phyloP scores from a whole-genome alignment of 1,140 invertebrate genomes.

The Brachionus asplanchnoidis region DNA sequence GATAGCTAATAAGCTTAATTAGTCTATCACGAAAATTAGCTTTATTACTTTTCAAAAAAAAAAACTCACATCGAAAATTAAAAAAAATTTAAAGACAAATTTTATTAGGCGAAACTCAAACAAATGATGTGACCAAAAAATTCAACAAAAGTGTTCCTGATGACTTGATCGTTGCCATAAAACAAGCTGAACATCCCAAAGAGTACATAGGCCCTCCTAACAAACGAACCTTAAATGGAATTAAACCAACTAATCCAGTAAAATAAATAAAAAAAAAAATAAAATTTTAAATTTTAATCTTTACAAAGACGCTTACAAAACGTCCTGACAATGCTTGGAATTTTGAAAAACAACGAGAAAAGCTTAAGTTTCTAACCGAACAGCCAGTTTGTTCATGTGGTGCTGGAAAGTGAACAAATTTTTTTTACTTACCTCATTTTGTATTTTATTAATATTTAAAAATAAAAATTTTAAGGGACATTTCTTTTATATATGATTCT shows the following conservation, averaged over 20 bases:
- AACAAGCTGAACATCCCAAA: conserved; percentile 48
- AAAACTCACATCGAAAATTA: not conserved
- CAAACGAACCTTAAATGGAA: conserved; percentile 42
- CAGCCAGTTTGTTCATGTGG: conserved; percentile 55
- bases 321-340: conserved; percentile 54
- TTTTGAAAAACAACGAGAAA: conserved; percentile 49
- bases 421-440: not conserved
- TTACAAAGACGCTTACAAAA: not conserved
- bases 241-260: conserved; percentile 1
- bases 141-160: conserved; percentile 45
- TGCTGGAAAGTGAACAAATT: conserved; percentile 51
- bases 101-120: not conserved
- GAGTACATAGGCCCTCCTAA: conserved; percentile 51
- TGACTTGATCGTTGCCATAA: conserved; percentile 53
- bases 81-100: not conserved
- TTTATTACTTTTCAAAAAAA: not conserved
- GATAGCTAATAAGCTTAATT: not conserved
- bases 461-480: conserved; percentile 49
- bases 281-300: not conserved
- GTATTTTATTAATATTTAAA: not conserved
- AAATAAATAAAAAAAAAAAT: not conserved
- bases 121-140: not conserved
- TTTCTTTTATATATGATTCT: conserved; percentile 56
- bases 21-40: not conserved
- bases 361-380: conserved; percentile 54